phyloP scores from a whole-genome alignment of 1,140 invertebrate genomes.

The Globodera rostochiensis region DNA sequence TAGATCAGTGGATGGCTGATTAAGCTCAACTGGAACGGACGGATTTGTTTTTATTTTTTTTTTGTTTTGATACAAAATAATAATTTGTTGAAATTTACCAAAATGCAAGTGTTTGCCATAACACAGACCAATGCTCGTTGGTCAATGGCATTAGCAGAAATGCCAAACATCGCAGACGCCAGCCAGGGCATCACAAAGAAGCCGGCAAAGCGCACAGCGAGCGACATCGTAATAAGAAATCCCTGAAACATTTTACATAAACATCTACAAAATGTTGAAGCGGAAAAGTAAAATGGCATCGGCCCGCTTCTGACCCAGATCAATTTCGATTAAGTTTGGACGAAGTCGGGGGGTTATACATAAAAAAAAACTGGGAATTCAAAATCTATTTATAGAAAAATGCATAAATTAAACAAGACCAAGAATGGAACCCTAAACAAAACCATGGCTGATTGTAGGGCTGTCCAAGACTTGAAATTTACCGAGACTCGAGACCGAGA shows the following conservation, averaged over 20 bases:
- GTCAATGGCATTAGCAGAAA: not conserved
- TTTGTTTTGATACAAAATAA: not conserved
- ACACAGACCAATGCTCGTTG: slow-evolving; percentile 4
- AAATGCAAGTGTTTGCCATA: slow-evolving; percentile 14
- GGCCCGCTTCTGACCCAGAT: no score
- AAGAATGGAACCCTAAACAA: no score
- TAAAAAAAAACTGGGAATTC: no score
- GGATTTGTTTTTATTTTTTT: not conserved
- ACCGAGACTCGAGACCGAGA: no score
- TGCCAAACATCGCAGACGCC: slow-evolving; percentile 4
- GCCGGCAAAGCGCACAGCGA: not conserved
- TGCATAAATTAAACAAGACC: no score
- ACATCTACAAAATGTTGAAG: no score
- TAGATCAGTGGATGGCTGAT: slow-evolving; percentile 8
- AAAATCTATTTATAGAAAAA: no score
- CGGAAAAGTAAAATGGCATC: no score
- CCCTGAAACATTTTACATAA: not conserved
- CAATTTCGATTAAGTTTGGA: no score
- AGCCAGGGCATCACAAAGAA: slow-evolving; percentile 12
- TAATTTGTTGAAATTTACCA: not conserved
- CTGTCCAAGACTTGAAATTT: no score
- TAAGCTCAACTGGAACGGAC: slow-evolving; percentile 9
- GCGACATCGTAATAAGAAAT: not conserved
- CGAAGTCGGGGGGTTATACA: no score
- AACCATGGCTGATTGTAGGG: no score